phyloP scores from a whole-genome alignment of 2,113 vertebrate species.

The Deroptyus accipitrinus region DNA sequence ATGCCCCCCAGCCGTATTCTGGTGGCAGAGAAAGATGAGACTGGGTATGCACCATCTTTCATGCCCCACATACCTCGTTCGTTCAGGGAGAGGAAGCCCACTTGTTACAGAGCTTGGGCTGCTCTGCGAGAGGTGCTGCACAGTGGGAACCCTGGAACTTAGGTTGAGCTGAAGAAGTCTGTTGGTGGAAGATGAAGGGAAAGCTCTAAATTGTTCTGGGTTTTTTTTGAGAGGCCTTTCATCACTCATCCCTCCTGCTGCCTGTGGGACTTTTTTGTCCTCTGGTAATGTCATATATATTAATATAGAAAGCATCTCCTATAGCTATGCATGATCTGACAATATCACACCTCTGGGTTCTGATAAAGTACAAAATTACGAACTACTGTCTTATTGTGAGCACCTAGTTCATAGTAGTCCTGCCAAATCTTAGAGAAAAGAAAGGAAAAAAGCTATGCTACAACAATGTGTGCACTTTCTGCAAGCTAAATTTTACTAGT shows the following conservation, averaged over 20 bases:
- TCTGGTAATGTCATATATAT: neutral
- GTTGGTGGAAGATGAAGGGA: neutral
- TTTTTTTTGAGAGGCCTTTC: neutral
- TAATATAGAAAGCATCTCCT: neutral
- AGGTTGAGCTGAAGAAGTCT: neutral
- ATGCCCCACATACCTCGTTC: fast-evolving
- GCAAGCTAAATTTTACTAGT: neutral
- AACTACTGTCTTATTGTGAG: neutral
- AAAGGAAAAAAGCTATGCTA: neutral
- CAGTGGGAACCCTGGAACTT: neutral
- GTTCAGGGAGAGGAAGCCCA: neutral
- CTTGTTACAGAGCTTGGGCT: neutral
- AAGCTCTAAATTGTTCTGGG: neutral
- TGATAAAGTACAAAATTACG: neutral
- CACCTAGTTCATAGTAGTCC: neutral
- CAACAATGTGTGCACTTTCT: neutral
- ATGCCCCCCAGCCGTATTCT: neutral
- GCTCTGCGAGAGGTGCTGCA: neutral
- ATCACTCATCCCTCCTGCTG: neutral
- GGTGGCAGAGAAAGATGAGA: neutral
- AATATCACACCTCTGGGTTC: neutral
- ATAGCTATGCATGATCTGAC: neutral
- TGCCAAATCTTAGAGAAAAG: neutral
- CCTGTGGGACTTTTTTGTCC: neutral
- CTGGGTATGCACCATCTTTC: fast-evolving